Percentiles rank a stretch among this genome's conserved stretches.
Evolutionary conservation across 2,888 invertebrate genomes (phyloP).

Genomic region (Phania funesta): DNA sequence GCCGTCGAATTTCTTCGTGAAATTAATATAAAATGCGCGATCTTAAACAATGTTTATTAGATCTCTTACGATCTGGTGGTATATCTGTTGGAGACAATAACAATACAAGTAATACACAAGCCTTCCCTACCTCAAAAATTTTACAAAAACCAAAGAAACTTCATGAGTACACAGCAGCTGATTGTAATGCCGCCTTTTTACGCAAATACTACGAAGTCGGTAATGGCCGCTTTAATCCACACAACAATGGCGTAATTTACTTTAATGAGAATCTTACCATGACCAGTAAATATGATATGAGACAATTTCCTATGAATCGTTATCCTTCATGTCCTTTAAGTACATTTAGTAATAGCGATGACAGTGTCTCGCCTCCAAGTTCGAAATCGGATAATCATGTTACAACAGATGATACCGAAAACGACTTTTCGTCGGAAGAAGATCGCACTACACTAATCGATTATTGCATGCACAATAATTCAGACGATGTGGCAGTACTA

Average conservation of each 20-base stretch:
- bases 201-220: conserved; percentile 78
- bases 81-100: conserved; percentile 71
- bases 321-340: conserved; percentile 70
- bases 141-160: conserved; percentile 77
- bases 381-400: conserved; percentile 63
- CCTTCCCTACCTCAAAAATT: conserved; percentile 63
- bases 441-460: conserved; percentile 71
- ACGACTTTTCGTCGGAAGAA: conserved; percentile 78
- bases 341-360: conserved; percentile 66
- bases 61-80: conserved; percentile 76
- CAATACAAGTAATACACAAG: conserved; percentile 48
- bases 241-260: conserved; percentile 73
- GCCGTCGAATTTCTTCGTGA: not conserved
- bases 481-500: conserved; percentile 20
- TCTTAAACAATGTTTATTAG: conserved; percentile 79
- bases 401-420: conserved; percentile 72
- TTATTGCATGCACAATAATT: conserved; percentile 56
- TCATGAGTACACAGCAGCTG: conserved; percentile 78
- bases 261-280: conserved; percentile 80
- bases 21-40: conserved; percentile 75
- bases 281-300: conserved; percentile 78
- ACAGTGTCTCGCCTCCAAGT: conserved; percentile 68
- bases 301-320: conserved; percentile 73
- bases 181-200: conserved; percentile 76
- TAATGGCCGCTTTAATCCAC: conserved; percentile 34